Conservation (phyloP, 2,888 invertebrate genomes). For the Machimus atricapillus region DNA sequence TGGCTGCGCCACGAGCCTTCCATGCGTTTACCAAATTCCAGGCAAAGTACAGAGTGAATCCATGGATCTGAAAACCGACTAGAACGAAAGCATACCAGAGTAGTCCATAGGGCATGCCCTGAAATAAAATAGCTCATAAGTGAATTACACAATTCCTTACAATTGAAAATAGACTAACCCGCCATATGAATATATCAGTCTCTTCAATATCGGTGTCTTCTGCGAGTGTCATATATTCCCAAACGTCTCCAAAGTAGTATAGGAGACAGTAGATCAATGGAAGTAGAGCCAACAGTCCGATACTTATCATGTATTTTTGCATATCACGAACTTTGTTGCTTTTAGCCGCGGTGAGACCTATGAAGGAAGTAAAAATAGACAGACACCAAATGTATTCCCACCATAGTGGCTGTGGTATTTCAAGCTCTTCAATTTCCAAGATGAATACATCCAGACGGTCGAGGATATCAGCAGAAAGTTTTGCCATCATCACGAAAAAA, state of each 20-base stretch:
- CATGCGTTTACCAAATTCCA: conserved; percentile 83
- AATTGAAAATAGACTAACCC: conserved; percentile 66
- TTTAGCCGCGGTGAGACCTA: conserved; percentile 85
- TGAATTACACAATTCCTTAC: background rate
- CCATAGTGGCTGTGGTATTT: conserved; percentile 78
- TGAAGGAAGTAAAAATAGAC: conserved; percentile 81
- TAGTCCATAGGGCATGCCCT: conserved; percentile 90
- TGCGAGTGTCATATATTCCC: conserved; percentile 72
- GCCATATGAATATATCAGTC: conserved; percentile 79
- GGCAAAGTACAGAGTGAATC: conserved; percentile 84
- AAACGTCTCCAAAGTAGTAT: conserved; percentile 85
- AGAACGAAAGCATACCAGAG: conserved; percentile 92
- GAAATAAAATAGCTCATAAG: conserved; percentile 54
- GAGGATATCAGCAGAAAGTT: conserved; percentile 88
- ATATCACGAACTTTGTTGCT: conserved; percentile 81
- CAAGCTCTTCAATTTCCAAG: conserved; percentile 90
- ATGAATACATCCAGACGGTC: conserved; percentile 94
- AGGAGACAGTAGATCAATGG: conserved; percentile 82
- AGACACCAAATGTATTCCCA: conserved; percentile 96
- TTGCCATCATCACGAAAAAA: conserved; percentile 88
- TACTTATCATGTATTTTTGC: conserved; percentile 82
- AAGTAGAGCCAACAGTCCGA: conserved; percentile 76
- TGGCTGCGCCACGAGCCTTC: conserved; percentile 75
- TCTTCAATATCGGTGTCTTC: conserved; percentile 63
- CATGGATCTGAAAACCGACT: conserved; percentile 86